Base-by-base conservation (phyloP, 2,888 invertebrate genomes). In the Dorcus hopei region DNA sequence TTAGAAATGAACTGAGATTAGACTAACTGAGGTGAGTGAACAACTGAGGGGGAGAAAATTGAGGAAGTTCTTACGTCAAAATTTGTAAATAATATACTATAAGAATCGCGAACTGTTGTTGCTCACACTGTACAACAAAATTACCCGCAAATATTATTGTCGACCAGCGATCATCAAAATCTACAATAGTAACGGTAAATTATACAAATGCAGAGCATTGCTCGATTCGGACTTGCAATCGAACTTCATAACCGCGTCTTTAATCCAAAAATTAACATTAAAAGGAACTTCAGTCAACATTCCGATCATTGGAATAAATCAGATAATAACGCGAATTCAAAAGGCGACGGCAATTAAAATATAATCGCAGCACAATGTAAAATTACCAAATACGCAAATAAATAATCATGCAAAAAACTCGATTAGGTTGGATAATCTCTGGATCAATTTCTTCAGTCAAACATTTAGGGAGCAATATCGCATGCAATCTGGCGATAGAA, bases 361-460 rank as follows among this genome's bases (percentile, higher is more conserved):
- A 3, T 49, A 43, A 42, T 49, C 51, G 9, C 26, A 14, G 16
- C 33, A 43, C 43, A 56, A 23, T 14, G n/a, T 9, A 3, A 38
- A 41, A 9, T 26, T 51, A 38, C 11, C 26, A 9, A 23, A 45
- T 11, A 52, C 9, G 9, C 9, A 19, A 16, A 1, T 14, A 14
- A 14, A 23, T 43, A 23, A 23, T 51, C 9, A 9, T 55, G 16
- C 45, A 55, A 51, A 55, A 59, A 50, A 59, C 59, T 0, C 33
- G 16, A n/a, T 47, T 59, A 6, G 56, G 56, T 16, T 56, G 56
- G 50, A 51, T 50, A 14, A 41, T 56, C n/a, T 50, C 56, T 2
- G 56, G 51, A 16, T 16, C 49, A 3, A 9, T 39, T n/a, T 4
- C 9, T 39, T 14, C 3, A 4, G n/a, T 3, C 8, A 48, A 48